Evolutionary conservation across 2,113 vertebrate genomes (phyloP).

Genomic region (Ictidomys tridecemlineatus): DNA sequence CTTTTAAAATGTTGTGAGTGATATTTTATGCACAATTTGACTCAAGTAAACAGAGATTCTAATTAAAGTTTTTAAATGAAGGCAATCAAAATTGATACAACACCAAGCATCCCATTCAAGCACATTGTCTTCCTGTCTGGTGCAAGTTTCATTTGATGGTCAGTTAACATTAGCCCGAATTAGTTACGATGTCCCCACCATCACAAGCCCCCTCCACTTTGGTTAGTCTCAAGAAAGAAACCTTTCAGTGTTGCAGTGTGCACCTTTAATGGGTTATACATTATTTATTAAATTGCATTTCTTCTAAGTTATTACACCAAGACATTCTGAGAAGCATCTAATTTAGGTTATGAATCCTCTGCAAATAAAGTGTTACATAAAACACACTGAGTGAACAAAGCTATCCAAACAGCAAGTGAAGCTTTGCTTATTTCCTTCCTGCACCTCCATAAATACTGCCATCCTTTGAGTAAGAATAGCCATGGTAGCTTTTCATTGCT

Average conservation of each 20-base stretch:
- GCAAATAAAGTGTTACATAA: conserved; percentile 69
- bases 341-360: conserved; percentile 58
- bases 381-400: conserved; percentile 36
- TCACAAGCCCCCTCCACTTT: not conserved
- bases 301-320: conserved; percentile 64
- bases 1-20: conserved; percentile 82
- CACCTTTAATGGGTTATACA: not conserved
- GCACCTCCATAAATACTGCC: conserved; percentile 39
- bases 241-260: not conserved
- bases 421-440: conserved; percentile 27
- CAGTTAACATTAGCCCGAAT: conserved; percentile 63
- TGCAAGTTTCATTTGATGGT: conserved; percentile 66
- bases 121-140: conserved; percentile 49
- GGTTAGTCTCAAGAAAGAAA: conserved; percentile 1
- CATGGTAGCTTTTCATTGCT: not conserved
- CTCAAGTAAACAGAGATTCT: conserved; percentile 80
- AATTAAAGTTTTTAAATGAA: conserved; percentile 81
- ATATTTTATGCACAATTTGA: conserved; percentile 84
- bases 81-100: conserved; percentile 75
- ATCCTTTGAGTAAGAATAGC: not conserved
- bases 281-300: conserved; percentile 62
- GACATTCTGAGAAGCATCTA: conserved; percentile 68
- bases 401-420: conserved; percentile 30
- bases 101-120: conserved; percentile 26
- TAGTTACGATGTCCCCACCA: conserved; percentile 18